phyloP scores from a whole-genome alignment of 2,113 vertebrate genomes.

The Psephotus haematonotus region DNA sequence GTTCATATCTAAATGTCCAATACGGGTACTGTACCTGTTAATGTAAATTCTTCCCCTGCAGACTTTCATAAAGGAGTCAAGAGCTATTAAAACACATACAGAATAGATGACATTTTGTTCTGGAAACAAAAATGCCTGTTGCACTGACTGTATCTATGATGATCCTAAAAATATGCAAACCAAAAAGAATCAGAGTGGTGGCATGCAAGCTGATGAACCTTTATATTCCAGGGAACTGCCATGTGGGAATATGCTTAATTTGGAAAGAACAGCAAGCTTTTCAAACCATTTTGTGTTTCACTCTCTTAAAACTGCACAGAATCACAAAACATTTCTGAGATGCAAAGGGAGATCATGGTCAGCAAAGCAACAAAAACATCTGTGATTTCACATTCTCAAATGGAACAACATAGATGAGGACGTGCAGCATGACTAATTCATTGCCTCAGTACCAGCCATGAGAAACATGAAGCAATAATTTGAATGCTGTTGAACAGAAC shows the following conservation, averaged over 20 bases:
- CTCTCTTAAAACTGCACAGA: not conserved
- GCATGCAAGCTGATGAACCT: not conserved
- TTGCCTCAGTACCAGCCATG: not conserved
- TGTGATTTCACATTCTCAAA: not conserved
- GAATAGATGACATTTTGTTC: not conserved
- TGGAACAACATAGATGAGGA: not conserved
- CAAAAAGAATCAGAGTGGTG: not conserved
- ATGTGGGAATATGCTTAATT: not conserved
- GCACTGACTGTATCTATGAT: not conserved
- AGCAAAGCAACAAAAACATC: accelerated
- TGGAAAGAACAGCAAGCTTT: not conserved
- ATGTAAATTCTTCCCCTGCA: not conserved
- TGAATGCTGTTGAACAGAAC: not conserved
- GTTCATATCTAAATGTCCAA: not conserved
- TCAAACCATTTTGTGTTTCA: not conserved
- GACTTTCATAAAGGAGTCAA: not conserved
- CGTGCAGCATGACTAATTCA: accelerated
- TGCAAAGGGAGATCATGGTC: not conserved
- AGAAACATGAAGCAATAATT: not conserved
- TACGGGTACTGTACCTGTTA: not conserved
- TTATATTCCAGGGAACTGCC: not conserved
- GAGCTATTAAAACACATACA: not conserved
- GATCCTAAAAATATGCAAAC: not conserved
- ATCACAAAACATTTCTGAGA: not conserved
- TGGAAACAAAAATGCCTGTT: not conserved